Conservation (phyloP, 2,113 vertebrate species). For the Dascyllus trimaculatus region DNA sequence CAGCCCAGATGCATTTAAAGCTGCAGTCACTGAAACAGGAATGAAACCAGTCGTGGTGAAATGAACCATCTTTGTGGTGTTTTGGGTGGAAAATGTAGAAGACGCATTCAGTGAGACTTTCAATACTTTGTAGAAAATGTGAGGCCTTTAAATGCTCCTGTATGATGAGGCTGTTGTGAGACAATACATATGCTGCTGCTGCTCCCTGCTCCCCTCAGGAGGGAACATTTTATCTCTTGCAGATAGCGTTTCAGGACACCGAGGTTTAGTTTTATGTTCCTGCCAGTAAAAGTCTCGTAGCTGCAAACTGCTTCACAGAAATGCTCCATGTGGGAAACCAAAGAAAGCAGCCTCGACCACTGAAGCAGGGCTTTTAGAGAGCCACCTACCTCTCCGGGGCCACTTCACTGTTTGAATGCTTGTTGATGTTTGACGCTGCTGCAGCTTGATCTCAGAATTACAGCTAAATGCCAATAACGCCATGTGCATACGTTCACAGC, state of each 20-base stretch:
- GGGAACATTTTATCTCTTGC: slow-evolving; percentile 13
- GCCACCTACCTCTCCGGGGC: slow-evolving; percentile 12
- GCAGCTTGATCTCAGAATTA: too few species aligned
- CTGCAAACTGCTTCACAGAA: not conserved
- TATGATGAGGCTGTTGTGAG: not conserved
- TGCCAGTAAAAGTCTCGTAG: slow-evolving; percentile 5
- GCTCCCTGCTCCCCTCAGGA: not conserved
- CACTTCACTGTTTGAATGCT: slow-evolving; percentile 41
- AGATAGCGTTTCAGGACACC: slow-evolving; percentile 17
- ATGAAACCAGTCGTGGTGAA: too few species aligned
- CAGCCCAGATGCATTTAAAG: too few species aligned
- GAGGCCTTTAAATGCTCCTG: not conserved
- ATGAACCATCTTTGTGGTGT: too few species aligned
- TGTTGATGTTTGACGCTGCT: not conserved
- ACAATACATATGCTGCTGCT: not conserved
- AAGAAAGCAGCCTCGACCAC: not conserved
- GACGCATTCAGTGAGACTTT: too few species aligned
- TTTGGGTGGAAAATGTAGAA: too few species aligned
- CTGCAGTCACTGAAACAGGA: too few species aligned
- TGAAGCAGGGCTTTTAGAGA: slow-evolving; percentile 37
- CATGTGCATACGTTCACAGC: not conserved
- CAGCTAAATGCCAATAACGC: not conserved
- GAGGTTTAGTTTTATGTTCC: not conserved
- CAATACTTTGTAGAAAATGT: too few species aligned
- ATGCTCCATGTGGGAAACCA: slow-evolving; percentile 21